Evolutionary conservation across 2,888 invertebrate genomes (phyloP), one percentile per base, ranked within the genome.

Genomic region (Marronus borbonicus): DNA sequence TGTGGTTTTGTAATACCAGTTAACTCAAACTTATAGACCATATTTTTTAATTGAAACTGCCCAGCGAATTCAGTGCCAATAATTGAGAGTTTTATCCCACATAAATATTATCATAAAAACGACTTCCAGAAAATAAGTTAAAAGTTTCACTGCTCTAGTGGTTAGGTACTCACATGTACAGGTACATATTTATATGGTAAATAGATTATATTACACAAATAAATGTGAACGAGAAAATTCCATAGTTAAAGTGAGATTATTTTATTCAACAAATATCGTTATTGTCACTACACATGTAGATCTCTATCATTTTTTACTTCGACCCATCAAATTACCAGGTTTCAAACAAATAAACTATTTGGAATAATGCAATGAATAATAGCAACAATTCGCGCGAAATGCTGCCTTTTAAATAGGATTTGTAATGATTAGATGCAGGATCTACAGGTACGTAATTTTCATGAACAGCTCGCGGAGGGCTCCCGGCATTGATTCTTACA

Each of bases 251-350:
- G n/a, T 12, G 31, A 24, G 17, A n/a, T 55, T 55, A 76, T n/a
- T 60, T 58, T 31, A n/a, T 31, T 74, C n/a, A 69, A 77, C 44
- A 76, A 31, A 36, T n/a, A 44, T 69, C 72, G 81, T 87, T 87
- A 87, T 87, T 87, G 87, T 87, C 87, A 85, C 85, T 87, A 87
- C 84, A 85, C 83, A 82, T 84, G 82, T 82, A 81, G 79, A 81
- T 82, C 80, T 65, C 24, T 24, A 24, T 24, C 31, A 14, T 70
- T n/a, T 31, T 31, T 52, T 31, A 14, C 24, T 28, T 50, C 12
- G 69, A 8, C n/a, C 55, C 28, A 39, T 24, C 14, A 8, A 1
- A 31, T 70, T 55, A 70, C 70, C 70, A 70, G 1, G 28, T 7
- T 17, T 10, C 36, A 10, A 20, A 20, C 17, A 58, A 36, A 17